Percentiles rank a stretch among this genome's conserved stretches.
Conservation (phyloP, 2,797 vertebrate genomes). For the Mionectes olivaceus region DNA sequence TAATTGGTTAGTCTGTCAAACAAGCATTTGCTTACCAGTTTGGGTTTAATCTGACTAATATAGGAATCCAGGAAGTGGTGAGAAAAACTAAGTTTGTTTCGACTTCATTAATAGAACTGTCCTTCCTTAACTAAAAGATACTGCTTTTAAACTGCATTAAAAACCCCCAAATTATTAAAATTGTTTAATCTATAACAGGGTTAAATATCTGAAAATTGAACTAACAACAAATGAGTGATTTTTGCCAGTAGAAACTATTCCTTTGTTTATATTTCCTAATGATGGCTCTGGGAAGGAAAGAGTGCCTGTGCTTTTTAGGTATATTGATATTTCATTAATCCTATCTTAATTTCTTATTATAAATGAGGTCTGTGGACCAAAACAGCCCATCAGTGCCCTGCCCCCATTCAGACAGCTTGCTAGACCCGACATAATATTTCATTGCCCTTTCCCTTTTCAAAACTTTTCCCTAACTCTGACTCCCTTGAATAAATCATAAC, state of each 20-base stretch:
- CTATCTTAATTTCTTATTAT: background rate
- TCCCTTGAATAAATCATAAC: constrained; percentile 40
- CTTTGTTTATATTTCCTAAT: background rate
- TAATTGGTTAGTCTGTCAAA: background rate
- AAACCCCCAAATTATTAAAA: background rate
- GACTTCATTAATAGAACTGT: background rate
- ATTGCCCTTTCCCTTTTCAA: background rate
- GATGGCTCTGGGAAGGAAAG: background rate
- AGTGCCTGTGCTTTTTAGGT: background rate
- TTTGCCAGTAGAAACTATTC: background rate
- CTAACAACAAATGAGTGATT: background rate
- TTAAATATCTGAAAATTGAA: background rate
- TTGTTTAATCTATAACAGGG: background rate
- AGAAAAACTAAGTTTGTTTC: background rate
- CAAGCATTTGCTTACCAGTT: background rate
- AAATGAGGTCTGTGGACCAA: background rate
- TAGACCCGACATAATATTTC: background rate
- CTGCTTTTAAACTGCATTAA: background rate
- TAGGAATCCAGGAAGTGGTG: background rate
- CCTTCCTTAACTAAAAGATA: background rate
- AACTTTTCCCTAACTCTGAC: background rate
- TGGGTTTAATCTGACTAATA: background rate
- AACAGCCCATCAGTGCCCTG: background rate
- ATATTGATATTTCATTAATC: background rate
- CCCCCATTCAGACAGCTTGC: background rate